These are phyloP conservation scores for Idaea dimidiata DNA, from an alignment of 2,888 invertebrate genomes.

Conservation along the genomic window DNA sequence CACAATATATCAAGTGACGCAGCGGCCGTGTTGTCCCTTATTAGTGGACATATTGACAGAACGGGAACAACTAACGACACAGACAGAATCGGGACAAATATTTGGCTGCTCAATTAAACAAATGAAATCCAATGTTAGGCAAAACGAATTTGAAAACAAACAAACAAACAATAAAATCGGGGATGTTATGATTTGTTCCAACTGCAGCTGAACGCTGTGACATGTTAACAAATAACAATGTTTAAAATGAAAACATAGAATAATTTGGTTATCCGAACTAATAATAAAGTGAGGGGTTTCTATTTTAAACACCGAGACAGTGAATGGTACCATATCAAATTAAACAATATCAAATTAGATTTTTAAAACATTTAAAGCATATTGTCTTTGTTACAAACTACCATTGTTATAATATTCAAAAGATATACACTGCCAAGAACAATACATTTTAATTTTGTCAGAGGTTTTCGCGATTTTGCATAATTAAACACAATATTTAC, in stretches of 20 bases:
- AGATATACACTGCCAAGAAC: no score
- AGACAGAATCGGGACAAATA: constrained; percentile 64
- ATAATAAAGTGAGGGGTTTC: neutral
- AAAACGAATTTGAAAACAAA: constrained; percentile 36
- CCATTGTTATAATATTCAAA: no score
- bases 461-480: no score
- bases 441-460: no score
- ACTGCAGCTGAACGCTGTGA: constrained; percentile 25
- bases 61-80: constrained; percentile 67
- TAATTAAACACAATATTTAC: no score
- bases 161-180: constrained; percentile 34
- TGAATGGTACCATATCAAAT: neutral
- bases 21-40: constrained; percentile 53
- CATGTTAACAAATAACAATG: neutral
- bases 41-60: constrained; percentile 70
- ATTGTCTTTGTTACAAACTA: no score
- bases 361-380: neutral
- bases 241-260: neutral
- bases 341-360: neutral
- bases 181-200: constrained; percentile 63
- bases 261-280: constrained; percentile 1
- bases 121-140: constrained; percentile 59
- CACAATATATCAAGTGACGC: constrained; percentile 28
- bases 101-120: constrained; percentile 71
- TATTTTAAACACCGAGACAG: neutral